phyloP scores from a whole-genome alignment of 2,113 vertebrate genomes.

The Corvus hawaiiensis region DNA sequence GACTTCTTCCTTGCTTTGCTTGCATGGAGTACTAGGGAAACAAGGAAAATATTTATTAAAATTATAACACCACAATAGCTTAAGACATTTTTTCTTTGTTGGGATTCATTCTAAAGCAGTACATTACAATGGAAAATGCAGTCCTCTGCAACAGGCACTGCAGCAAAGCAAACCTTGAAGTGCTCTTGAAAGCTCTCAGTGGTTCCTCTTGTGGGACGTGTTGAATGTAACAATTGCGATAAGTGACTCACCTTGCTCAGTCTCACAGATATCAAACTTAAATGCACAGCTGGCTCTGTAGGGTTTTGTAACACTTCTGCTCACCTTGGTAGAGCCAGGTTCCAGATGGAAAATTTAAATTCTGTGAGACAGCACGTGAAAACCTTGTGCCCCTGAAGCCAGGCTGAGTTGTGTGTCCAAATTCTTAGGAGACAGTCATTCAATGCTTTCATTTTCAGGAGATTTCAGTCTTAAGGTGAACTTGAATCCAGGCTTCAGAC shows the following conservation, averaged over 20 bases:
- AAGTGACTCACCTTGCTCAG: background rate
- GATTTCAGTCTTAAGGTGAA: background rate
- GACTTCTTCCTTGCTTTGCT: background rate
- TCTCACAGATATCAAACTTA: background rate
- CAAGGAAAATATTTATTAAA: background rate
- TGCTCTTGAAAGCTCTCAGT: constrained; percentile 30
- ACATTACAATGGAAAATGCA: background rate
- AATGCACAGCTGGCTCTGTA: background rate
- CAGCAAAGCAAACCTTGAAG: constrained; percentile 46
- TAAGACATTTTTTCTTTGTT: background rate
- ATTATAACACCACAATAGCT: background rate
- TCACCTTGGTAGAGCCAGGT: background rate
- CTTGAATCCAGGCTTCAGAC: background rate
- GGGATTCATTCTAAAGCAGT: background rate
- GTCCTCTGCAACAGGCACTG: background rate
- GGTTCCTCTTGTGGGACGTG: background rate
- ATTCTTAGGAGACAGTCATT: background rate
- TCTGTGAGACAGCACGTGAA: background rate
- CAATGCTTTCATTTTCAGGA: background rate
- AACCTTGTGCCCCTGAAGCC: background rate
- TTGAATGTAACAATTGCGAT: background rate
- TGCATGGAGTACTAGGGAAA: background rate
- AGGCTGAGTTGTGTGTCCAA: background rate
- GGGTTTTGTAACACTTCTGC: background rate
- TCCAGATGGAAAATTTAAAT: background rate